Evolutionary conservation across 2,888 invertebrate species (phyloP).

Genomic region (Meteorus cinctellus): DNA sequence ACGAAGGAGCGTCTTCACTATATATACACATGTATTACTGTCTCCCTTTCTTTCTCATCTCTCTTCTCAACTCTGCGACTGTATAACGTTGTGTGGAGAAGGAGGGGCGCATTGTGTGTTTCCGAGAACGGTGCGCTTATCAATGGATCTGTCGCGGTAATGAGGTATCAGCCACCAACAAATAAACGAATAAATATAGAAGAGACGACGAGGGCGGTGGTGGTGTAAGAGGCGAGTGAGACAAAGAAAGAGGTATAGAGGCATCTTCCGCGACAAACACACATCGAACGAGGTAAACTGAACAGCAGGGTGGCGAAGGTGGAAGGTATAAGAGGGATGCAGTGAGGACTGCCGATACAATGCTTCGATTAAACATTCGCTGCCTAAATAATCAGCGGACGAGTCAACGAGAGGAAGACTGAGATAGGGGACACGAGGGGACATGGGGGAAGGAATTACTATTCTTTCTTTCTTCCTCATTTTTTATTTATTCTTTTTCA

Average conservation of each 20-base stretch:
- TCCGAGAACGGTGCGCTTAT: conserved; percentile 72
- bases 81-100: conserved; percentile 27
- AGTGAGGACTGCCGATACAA: conserved; percentile 66
- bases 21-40: neutral
- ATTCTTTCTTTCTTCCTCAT: neutral
- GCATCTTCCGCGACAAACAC: conserved; percentile 50
- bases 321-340: conserved; percentile 53
- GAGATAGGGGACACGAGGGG: conserved; percentile 25
- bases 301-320: conserved; percentile 50
- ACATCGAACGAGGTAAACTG: conserved; percentile 43
- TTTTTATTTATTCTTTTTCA: conserved; percentile 7
- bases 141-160: conserved; percentile 73
- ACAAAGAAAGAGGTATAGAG: conserved; percentile 39
- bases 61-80: neutral
- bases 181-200: conserved; percentile 71
- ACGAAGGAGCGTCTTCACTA: neutral
- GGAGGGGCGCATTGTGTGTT: conserved; percentile 70
- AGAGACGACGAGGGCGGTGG: conserved; percentile 39
- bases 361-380: conserved; percentile 73
- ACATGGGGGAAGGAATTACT: conserved; percentile 22
- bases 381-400: conserved; percentile 71
- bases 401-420: conserved; percentile 41
- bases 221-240: conserved; percentile 42
- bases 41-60: neutral
- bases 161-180: conserved; percentile 73